Evolutionary conservation across 2,113 vertebrate genomes (phyloP), one percentile per base, ranked within the genome.

Genomic region (Cichladusa arquata): DNA sequence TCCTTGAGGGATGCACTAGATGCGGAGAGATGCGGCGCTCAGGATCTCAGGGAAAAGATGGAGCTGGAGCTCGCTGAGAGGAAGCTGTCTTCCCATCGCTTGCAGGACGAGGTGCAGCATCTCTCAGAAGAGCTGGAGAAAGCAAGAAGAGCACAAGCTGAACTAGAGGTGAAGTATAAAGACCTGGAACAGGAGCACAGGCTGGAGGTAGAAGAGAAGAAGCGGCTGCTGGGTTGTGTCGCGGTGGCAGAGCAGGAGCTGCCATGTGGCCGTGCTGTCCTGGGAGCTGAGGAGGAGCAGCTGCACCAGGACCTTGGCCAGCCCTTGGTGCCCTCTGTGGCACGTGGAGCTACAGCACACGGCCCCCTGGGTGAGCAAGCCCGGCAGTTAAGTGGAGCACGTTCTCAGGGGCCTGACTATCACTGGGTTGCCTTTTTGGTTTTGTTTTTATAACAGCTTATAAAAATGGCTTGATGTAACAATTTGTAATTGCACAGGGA

Each of bases 281-380:
- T 95, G 4, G 88, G 79, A 40, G 86, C 95, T 47, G 93, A 97
- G 50, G 91, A 96, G 28, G 38, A 61, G 7, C 92, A 61, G 66
- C 95, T 96, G 84, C 77, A 81, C 6, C 94, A 57, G 84, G 77
- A 95, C 4, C 8, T 73, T 33, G 77, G 36, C 10, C 90, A 23
- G 16, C 91, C 93, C 38, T 33, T 45, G 58, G 28, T 36, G 60
- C 8, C 42, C 25, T 64, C 94, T 36, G 45, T 78, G 3, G 58
- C 79, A 26, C 60, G 16, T 7, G 54, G 81, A 23, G 29, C 70
- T 47, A 2, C 92, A 22, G 20, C 86, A 44, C 82, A 97, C 11
- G 85, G 94, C 16, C 94, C 98, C 19, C 97, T 97, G 96, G 98
- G 99, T 99, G 85, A 97, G 97, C 93, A 89, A 29, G 45, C 15